Conservation (phyloP, 2,888 invertebrate species). For the Hybos culiciformis region DNA sequence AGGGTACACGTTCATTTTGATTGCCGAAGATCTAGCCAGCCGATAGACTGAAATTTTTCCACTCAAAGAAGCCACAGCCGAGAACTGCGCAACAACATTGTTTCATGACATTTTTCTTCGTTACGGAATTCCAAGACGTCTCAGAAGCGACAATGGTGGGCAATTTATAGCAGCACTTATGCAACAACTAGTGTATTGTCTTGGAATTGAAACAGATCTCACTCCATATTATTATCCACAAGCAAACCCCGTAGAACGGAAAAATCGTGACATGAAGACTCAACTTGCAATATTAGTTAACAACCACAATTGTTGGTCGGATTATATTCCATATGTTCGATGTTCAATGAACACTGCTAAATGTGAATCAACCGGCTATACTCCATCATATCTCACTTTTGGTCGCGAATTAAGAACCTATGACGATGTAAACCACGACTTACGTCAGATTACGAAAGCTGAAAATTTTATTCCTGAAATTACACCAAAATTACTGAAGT, state of each 20-base stretch:
- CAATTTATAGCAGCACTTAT: slow-evolving; percentile 25
- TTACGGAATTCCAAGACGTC: slow-evolving; percentile 20
- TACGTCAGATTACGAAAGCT: slow-evolving; percentile 13
- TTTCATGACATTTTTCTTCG: slow-evolving; percentile 21
- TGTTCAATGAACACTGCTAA: slow-evolving; percentile 26
- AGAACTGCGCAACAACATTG: slow-evolving; percentile 17
- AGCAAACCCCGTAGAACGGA: slow-evolving; percentile 13
- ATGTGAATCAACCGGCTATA: slow-evolving; percentile 18
- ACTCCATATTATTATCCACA: slow-evolving; percentile 14
- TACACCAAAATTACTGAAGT: not conserved
- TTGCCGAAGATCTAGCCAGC: slow-evolving; percentile 18
- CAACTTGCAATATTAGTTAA: slow-evolving; percentile 11
- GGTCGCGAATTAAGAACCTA: slow-evolving; percentile 23
- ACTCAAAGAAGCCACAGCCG: slow-evolving; percentile 18
- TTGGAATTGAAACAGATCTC: not conserved
- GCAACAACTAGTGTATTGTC: slow-evolving; percentile 19
- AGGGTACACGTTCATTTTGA: slow-evolving; percentile 14
- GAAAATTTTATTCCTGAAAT: slow-evolving; percentile 14
- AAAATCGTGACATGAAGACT: slow-evolving; percentile 15
- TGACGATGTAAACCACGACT: slow-evolving; percentile 19
- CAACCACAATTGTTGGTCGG: slow-evolving; percentile 5
- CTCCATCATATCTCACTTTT: slow-evolving; percentile 24
- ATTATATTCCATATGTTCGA: slow-evolving; percentile 21
- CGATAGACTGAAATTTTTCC: slow-evolving; percentile 19
- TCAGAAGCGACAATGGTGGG: slow-evolving; percentile 23